Evolutionary conservation across 92 coral and sea anemone species (phyloP), one percentile per base, ranked within the genome.

Genomic region (Parazoanthus darwini): DNA sequence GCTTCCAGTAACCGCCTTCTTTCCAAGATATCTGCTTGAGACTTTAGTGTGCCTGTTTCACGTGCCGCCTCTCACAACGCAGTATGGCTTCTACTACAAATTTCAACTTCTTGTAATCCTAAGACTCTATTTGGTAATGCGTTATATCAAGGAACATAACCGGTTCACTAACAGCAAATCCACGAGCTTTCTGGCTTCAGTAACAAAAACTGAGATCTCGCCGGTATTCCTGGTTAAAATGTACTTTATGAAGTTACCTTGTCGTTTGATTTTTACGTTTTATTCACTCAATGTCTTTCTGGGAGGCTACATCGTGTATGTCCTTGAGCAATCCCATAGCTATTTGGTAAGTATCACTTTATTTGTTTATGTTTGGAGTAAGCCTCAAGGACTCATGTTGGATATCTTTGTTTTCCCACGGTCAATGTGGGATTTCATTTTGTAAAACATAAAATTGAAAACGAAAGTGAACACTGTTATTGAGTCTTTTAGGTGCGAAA

Each of bases 301-400:
- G 37, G 99, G 99, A 4, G 99, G 98, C 11, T 97, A 97, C 86
- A 91, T 94, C 75, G 94, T 97, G 23, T 93, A 97, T 43, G 93
- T 94, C 15, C 91, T 97, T 15, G 99, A 97, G 86, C 94, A 96
- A 18, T 82, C 93, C 4, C 97, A 90, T 72, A 90, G 91, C 63
- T 97, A 97, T 88, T 86, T 97, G 98, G 99, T 97, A 86, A 94
- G 99, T 93, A 78, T n/a, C 59, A 51, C 80, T 86, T 65, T 25
- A 18, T 33, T 80, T 78, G 68, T 86, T 78, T 77, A 29, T 80
- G 9, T 54, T 23, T 59, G 72, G 54, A 78, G 67, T 63, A 54
- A 35, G 42, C 51, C 66, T 33, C 71, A 59, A 77, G 74, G 33
- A 71, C 37, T 88, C 22, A 54, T 59, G 38, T 50, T 36, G 68